These are phyloP conservation scores for Corythornis madagascariensis DNA, from an alignment of 2,113 vertebrate genomes.

Conservation along the genomic window DNA sequence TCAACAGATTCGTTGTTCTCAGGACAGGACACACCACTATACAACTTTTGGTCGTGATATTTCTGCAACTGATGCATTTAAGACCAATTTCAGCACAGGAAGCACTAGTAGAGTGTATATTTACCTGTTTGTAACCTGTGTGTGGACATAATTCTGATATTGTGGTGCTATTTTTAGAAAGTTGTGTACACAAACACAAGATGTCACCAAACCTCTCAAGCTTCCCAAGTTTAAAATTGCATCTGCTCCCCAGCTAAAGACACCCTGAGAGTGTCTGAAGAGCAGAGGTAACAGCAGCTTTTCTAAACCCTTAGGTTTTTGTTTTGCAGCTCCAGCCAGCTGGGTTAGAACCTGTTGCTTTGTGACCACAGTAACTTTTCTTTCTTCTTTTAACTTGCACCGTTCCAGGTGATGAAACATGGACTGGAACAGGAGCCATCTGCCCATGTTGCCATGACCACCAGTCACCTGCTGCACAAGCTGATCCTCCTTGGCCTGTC, in stretches of 20 bases:
- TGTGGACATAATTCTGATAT: background rate
- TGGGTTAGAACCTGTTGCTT: background rate
- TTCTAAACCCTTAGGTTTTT: background rate
- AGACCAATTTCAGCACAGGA: background rate
- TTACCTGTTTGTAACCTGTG: background rate
- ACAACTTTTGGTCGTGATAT: background rate
- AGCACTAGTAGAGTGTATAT: accelerated
- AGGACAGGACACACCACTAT: background rate
- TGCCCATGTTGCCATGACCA: background rate
- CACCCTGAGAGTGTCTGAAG: background rate
- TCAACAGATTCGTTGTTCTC: background rate
- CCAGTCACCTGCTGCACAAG: background rate
- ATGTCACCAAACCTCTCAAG: background rate
- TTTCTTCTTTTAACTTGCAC: background rate
- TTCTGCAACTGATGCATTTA: background rate
- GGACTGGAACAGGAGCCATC: background rate
- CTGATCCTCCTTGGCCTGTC: accelerated
- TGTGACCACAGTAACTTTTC: background rate
- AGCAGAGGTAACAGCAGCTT: background rate
- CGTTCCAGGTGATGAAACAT: background rate
- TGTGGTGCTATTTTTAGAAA: background rate
- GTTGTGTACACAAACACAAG: background rate
- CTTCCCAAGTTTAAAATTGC: background rate
- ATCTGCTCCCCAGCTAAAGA: background rate
- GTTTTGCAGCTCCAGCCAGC: background rate